Evolutionary conservation across 2,888 invertebrate species (phyloP), one percentile per base, ranked within the genome.

Genomic region (Himalopsyche tibetana): DNA sequence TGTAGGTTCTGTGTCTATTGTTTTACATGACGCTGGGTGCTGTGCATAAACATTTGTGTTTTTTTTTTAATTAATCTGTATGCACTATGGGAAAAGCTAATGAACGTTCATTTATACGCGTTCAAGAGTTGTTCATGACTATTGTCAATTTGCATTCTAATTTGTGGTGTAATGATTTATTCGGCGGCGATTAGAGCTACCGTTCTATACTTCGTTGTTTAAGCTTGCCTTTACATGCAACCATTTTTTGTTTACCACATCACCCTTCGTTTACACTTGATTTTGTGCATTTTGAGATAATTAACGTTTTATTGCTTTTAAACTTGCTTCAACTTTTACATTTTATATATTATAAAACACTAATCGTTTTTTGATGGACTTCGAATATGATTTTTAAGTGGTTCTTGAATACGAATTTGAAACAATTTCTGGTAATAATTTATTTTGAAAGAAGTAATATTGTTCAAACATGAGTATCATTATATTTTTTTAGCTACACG

Each of bases 61-160:
- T 36, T 74, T 74, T 36, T 74, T 74, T 36, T 38, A 74, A 38
- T 36, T 15, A 4, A 74, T 74, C 74, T 74, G 4, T 15, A 28
- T 74, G 74, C 74, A 38, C 74, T 36, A 36, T 4, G 12, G 74
- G 36, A 74, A 36, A 74, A 74, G 36, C 38, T 74, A 74, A 74
- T 74, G 36, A 74, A 74, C 36, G 38, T 74, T 74, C 74, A 74
- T 74, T 74, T 74, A 51, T 38, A 36, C 0, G 74, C 36, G 36
- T 74, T 51, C 51, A 51, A 15, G 51, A 51, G n/a, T 74, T 28
- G 74, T 74, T 28, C 74, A 74, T 74, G 74, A 74, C 74, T 74
- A 12, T 12, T 74, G 74, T 74, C 74, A 15, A 74, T 74, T 74
- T 74, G 74, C 74, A 74, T 36, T 74, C 74, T 74, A 74, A 74